Percentiles rank a stretch among this genome's conserved stretches.
These are phyloP conservation scores for Asbolus verrucosus DNA, from an alignment of 1,140 invertebrate genomes.

Conservation along the genomic window DNA sequence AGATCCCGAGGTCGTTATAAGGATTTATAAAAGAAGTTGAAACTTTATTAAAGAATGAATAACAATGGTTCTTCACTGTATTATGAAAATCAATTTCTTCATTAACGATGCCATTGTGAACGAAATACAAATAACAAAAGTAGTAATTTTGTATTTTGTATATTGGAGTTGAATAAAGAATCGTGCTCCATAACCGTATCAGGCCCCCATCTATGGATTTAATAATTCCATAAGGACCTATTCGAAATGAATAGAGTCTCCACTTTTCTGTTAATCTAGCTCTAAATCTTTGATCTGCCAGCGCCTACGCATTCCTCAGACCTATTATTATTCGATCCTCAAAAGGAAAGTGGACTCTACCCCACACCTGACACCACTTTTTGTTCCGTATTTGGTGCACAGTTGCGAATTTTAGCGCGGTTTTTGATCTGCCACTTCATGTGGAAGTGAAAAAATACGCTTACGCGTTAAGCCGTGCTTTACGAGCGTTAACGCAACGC, in stretches of 20 bases:
- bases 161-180: conserved; percentile 19
- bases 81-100: conserved; percentile 39
- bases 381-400: too few relatives aligned
- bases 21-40: neutral
- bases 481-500: too few relatives aligned
- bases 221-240: neutral
- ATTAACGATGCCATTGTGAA: conserved; percentile 24
- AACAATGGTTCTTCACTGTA: conserved; percentile 22
- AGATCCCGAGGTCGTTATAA: neutral
- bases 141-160: conserved; percentile 23
- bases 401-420: too few relatives aligned
- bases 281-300: conserved; percentile 11
- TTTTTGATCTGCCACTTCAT: too few relatives aligned
- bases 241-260: conserved; percentile 20
- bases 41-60: conserved; percentile 26
- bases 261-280: conserved; percentile 3
- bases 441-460: too few relatives aligned
- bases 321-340: neutral
- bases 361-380: too few relatives aligned
- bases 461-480: too few relatives aligned
- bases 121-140: conserved; percentile 33
- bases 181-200: conserved; percentile 3
- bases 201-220: conserved; percentile 2
- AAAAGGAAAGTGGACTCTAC: neutral
- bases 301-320: neutral